Evolutionary conservation across 1,140 invertebrate genomes (phyloP), one percentile per base, ranked within the genome.

Genomic region (Prorops nasuta): DNA sequence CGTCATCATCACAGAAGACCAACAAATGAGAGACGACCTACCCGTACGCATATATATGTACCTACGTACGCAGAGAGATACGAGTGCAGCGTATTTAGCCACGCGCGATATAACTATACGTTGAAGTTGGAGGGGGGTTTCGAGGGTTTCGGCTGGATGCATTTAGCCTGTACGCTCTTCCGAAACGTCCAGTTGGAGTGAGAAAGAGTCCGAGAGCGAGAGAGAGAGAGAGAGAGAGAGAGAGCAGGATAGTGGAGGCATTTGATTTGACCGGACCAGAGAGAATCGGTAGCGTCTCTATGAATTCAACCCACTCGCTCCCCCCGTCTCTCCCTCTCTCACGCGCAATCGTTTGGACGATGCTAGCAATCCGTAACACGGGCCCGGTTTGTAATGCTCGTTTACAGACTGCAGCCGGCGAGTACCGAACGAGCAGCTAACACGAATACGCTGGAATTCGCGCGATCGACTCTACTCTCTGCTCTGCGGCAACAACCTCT

Each of bases 1-100:
- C 55, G 52, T 58, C 51, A 63, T 58, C 51, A 52, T 54, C 17
- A 37, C 42, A 51, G 58, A 57, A 60, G 54, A 60, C 41, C 60
- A 45, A 41, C 53, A 45, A 54, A 42, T 44, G 51, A 54, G 57
- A 28, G 42, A 46, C 56, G 51, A 52, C 42, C 59, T 43, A 52
- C 31, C 31, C 43, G 47, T 49, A 50, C 51, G 56, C 44, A 37
- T 38, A 17, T 24, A 59, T 35, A 44, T 32, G 37, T 43, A n/a
- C 35, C 21, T 28, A 36, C 28, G 15, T 6, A 10, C 31, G 16
- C 3, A 18, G 16, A 14, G 6, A 10, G 9, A 3, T 28, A 41
- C 10, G 18, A 21, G 14, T 43, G 18, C 36, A n/a, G n/a, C n/a
- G n/a, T n/a, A n/a, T n/a, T n/a, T n/a, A n/a, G n/a, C n/a, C n/a